Evolutionary conservation across 2,113 vertebrate genomes (phyloP).

Genomic region (Proterorhinus semilunaris): DNA sequence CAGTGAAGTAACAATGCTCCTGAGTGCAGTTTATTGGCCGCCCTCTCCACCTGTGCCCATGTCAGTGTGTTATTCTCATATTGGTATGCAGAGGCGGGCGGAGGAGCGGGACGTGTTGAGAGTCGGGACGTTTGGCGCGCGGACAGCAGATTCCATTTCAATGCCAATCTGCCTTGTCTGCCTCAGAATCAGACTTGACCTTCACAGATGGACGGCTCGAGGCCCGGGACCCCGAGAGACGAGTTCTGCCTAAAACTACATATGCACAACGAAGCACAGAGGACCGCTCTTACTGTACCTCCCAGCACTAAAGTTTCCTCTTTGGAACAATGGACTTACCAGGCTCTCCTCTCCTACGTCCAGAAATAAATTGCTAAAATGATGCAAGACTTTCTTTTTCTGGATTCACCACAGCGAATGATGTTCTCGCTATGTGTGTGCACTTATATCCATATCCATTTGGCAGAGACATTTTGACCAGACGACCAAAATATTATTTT

Average conservation of each 20-base stretch:
- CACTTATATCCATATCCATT: neutral
- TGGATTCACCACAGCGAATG: neutral
- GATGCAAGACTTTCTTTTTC: neutral
- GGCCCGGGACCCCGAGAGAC: constrained; percentile 63
- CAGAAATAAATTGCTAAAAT: neutral
- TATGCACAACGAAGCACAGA: constrained; percentile 35
- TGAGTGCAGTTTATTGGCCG: neutral
- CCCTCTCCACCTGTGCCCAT: neutral
- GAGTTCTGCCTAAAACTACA: constrained; percentile 62
- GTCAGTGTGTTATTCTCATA: constrained; percentile 43
- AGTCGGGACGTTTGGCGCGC: constrained; percentile 73
- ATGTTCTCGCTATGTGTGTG: neutral
- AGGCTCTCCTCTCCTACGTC: too few species aligned
- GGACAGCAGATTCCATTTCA: constrained; percentile 77
- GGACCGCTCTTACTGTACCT: neutral
- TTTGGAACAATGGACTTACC: neutral
- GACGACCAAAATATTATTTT: neutral
- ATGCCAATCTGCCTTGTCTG: constrained; percentile 78
- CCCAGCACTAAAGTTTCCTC: neutral
- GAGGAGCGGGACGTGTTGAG: constrained; percentile 69
- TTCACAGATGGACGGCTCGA: constrained; percentile 75
- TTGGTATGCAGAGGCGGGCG: constrained; percentile 65
- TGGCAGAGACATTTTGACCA: neutral
- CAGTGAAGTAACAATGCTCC: neutral
- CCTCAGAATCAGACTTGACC: constrained; percentile 74